Evolutionary conservation across 1,140 invertebrate genomes (phyloP), one percentile per base, ranked within the genome.

Genomic region (Aphidius gifuensis): DNA sequence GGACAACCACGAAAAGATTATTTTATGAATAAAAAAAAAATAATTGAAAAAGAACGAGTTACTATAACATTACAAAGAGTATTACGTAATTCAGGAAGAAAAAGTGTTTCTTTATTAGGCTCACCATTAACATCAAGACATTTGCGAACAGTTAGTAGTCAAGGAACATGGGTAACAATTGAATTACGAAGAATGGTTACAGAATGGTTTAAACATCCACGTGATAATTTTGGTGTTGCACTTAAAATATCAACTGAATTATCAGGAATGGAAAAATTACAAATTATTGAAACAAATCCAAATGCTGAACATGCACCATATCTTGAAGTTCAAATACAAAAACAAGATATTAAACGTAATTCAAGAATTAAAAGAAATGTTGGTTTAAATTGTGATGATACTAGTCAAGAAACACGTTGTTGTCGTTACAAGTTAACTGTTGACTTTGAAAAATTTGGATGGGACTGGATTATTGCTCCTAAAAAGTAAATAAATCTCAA

Each of bases 391-490:
- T 93, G 91, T 78, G 87, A 90, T 64, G 90, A 92, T 65, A 85
- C 86, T 48, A 88, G 86, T 6, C 85, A 90, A 60, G 92, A 96
- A 71, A 85, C 86, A 5, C 84, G 92, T 32, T 96, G 94, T 77
- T 96, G 94, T 75, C 87, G 92, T 11, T 96, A 95, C 76, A 91
- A 92, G 1, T 84, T 99, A 16, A 92, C 92, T 9, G 94, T 99
- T 9, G 93, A 98, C 81, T 99, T 99, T 80, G 92, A 91, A 68
- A 92, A 94, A 66, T 95, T 99, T 72, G 95, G 94, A 9, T 98
- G 96, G 96, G 94, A 98, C 71, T 99, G 96, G 91, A 96, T 99
- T 70, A 94, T 99, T 44, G 96, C 96, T 0, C 97, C 97, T 0
- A 92, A 93, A 70, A 88, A 90, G 66, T 81, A 40, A 79, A 77